Conservation (phyloP, 1,140 invertebrate genomes). For the Euura lappo region DNA sequence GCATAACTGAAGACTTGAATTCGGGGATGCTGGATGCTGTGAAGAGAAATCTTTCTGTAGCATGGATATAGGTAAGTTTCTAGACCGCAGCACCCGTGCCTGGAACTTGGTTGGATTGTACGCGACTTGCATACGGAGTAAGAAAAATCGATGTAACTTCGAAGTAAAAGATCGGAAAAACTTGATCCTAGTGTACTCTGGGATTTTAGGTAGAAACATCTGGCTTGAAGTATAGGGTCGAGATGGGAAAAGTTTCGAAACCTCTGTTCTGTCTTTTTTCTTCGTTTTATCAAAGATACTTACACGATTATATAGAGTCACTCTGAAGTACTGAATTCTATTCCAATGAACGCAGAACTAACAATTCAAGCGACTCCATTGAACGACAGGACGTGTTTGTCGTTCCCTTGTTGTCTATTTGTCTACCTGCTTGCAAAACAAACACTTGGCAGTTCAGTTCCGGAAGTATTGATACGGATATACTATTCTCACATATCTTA, state of each 20-base stretch:
- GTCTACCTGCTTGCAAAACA: too few relatives aligned
- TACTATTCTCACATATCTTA: too few relatives aligned
- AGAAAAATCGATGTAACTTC: neutral
- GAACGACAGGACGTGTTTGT: too few relatives aligned
- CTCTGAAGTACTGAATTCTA: neutral
- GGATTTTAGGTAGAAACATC: neutral
- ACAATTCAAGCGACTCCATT: too few relatives aligned
- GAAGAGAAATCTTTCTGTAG: neutral
- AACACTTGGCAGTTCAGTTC: too few relatives aligned
- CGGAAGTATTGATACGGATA: too few relatives aligned
- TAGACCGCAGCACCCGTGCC: neutral
- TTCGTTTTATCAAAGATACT: neutral
- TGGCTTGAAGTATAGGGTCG: neutral
- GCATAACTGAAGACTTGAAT: neutral
- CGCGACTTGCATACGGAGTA: neutral
- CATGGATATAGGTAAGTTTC: neutral
- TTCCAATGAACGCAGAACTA: neutral
- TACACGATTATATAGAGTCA: neutral
- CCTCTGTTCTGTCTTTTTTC: neutral
- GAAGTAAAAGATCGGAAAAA: too few relatives aligned
- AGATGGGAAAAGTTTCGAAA: neutral
- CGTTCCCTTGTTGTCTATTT: too few relatives aligned
- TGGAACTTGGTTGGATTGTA: neutral
- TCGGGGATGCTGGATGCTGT: neutral
- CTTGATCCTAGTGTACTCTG: neutral